phyloP scores from a whole-genome alignment of 2,797 vertebrate species.

The Gallinago nigripennis region DNA sequence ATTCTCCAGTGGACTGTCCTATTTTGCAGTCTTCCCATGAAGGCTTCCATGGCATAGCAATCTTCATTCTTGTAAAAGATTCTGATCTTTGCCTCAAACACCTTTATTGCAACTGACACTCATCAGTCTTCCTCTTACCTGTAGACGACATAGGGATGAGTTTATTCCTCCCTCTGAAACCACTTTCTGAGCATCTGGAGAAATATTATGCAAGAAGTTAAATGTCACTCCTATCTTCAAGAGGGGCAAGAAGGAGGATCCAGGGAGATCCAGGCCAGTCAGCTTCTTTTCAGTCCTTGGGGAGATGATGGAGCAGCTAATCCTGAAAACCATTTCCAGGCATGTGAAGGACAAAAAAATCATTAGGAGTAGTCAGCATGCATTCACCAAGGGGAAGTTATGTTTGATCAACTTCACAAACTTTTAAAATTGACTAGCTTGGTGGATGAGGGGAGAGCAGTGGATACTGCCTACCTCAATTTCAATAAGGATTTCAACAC shows the following conservation, averaged over 20 bases:
- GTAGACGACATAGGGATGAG: not conserved
- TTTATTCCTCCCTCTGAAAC: not conserved
- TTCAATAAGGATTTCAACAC: not conserved
- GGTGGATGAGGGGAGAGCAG: not conserved
- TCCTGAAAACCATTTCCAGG: not conserved
- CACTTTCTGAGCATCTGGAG: not conserved
- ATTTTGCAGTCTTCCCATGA: not conserved
- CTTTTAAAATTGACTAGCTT: not conserved
- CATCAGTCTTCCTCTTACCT: not conserved
- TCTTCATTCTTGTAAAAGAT: not conserved
- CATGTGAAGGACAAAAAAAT: not conserved
- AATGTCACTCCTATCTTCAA: not conserved
- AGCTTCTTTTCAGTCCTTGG: not conserved
- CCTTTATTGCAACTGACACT: not conserved
- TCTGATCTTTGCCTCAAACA: not conserved
- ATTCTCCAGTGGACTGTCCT: not conserved
- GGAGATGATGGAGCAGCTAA: not conserved
- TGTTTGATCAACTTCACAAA: not conserved
- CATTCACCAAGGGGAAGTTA: not conserved
- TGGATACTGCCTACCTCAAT: no score
- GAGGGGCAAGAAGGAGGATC: not conserved
- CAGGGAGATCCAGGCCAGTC: not conserved
- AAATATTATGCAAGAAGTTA: not conserved
- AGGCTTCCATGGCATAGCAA: not conserved
- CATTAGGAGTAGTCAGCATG: not conserved